Evolutionary conservation across 2,113 vertebrate species (phyloP), one percentile per base, ranked within the genome.

Genomic region (Hydrolagus affinis): DNA sequence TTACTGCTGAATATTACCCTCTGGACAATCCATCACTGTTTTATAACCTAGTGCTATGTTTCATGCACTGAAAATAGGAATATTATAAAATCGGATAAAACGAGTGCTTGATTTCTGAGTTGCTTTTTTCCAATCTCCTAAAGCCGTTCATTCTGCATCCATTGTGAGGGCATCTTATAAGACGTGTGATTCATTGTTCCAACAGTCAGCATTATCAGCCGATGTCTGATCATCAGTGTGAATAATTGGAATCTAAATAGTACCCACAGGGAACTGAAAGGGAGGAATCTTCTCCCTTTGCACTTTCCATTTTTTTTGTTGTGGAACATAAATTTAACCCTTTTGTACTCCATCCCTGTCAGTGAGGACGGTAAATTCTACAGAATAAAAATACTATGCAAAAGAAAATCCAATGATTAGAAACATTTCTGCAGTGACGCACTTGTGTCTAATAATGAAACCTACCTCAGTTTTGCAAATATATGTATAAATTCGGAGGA

Each of bases 21-120:
- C 90, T 91, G 93, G 91, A 90, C 90, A 90, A 94, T 94, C 91
- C 88, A 91, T 95, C 92, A 92, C 12, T 85, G 91, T 91, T 94
- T 94, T 93, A 93, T 91, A 94, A 92, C 91, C 86, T 89, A 91
- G 87, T 89, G 90, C 93, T 92, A 88, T 80, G 89, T 91, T 91
- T 89, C 89, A 88, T 89, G 90, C 86, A 89, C 87, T 87, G 78
- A 83, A 32, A 30, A 19, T 32, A 60, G 76, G 59, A 15, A 56
- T 4, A 56, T 83, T 25, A 32, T 66, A 60, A 30, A 21, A 66
- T 83, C 66, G 78, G 60, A 19, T 30, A 28, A 17, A 66, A 83
- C 30, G 15, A 66, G 25, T 32, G 25, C 60, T 83, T 66, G 60
- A 60, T 32, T 83, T 83, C 25, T 68, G 25, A 66, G 60, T 66